A percentile compares a stretch with the other conserved stretches of the same genome.
phyloP scores from a whole-genome alignment of 92 coral and sea anemone species.

The Parazoanthus atlanticus region DNA sequence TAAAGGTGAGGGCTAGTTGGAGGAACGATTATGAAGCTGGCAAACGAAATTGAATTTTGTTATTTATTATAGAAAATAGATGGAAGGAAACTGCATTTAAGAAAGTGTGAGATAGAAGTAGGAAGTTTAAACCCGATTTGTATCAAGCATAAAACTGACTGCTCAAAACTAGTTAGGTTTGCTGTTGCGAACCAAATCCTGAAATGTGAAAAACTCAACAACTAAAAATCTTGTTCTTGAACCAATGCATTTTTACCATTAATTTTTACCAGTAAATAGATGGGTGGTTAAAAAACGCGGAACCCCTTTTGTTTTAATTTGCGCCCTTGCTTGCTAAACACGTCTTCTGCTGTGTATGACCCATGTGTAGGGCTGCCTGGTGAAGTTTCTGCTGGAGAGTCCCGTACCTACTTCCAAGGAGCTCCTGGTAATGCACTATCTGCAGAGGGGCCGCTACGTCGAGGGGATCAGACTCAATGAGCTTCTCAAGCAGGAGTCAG shows the following conservation, averaged over 20 bases:
- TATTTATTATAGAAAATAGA: too few relatives aligned
- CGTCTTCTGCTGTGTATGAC: background rate
- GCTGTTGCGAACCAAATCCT: background rate
- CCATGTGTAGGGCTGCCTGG: conserved; percentile 73
- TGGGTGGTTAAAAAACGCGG: background rate
- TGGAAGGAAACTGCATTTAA: too few relatives aligned
- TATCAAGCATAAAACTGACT: too few relatives aligned
- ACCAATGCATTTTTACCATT: too few relatives aligned
- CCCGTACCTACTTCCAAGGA: conserved; percentile 80
- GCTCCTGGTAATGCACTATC: conserved; percentile 90
- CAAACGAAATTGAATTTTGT: too few relatives aligned
- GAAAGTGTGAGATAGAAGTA: too few relatives aligned
- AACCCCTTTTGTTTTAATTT: background rate
- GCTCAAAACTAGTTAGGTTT: too few relatives aligned
- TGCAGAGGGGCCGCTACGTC: conserved; percentile 86
- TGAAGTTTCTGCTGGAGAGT: conserved; percentile 70
- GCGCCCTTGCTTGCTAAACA: background rate
- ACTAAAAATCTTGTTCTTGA: background rate
- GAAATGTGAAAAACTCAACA: background rate
- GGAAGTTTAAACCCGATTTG: too few relatives aligned
- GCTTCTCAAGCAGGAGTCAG: conserved; percentile 65
- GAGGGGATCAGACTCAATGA: conserved; percentile 93
- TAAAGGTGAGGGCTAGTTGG: too few relatives aligned
- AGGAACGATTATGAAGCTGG: too few relatives aligned
- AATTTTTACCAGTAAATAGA: too few relatives aligned